Evolutionary conservation across 2,113 vertebrate genomes (phyloP).

Genomic region (Noturus placidus): DNA sequence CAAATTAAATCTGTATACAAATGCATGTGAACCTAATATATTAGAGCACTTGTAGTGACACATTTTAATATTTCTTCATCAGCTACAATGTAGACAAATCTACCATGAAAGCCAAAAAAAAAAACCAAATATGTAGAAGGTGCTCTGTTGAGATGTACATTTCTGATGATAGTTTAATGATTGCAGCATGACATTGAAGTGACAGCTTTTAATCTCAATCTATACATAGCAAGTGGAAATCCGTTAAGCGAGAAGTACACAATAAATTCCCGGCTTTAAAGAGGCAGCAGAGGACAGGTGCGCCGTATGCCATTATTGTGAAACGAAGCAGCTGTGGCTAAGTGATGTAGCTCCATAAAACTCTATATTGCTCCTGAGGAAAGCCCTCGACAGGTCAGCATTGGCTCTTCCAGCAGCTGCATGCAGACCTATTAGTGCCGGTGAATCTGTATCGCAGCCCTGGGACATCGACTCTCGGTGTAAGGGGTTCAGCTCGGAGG

Average conservation of each 20-base stretch:
- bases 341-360: slow-evolving; percentile 59
- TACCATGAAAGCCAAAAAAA: neutral
- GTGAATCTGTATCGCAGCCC: slow-evolving; percentile 54
- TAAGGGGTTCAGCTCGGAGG: slow-evolving; percentile 41
- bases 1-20: neutral
- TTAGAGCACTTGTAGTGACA: neutral
- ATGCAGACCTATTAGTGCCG: slow-evolving; percentile 57
- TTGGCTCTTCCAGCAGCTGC: slow-evolving; percentile 67
- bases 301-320: neutral
- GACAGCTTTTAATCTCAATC: neutral
- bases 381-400: slow-evolving; percentile 61
- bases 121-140: neutral
- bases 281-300: neutral
- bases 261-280: slow-evolving; percentile 5
- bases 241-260: neutral
- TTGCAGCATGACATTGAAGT: neutral
- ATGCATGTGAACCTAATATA: neutral
- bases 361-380: slow-evolving; percentile 56
- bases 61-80: neutral
- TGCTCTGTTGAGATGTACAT: neutral
- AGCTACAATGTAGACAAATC: neutral
- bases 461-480: neutral
- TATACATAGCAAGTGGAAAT: slow-evolving; percentile 6
- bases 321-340: slow-evolving; percentile 52
- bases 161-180: neutral